Evolutionary conservation across 1,140 invertebrate species (phyloP).

Genomic region (Bradynema listronoti): DNA sequence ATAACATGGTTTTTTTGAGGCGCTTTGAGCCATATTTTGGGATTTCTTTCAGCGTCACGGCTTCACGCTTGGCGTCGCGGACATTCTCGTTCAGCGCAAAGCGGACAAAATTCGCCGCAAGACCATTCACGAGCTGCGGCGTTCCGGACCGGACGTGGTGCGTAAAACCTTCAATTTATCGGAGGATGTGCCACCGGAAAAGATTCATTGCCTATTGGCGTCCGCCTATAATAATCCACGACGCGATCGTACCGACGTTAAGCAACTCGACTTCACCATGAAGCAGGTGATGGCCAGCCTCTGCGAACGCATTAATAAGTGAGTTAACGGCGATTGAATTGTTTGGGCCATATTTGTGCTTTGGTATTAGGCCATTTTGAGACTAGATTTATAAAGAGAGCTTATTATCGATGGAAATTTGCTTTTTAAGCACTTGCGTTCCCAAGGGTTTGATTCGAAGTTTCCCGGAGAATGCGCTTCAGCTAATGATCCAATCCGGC

Average conservation of each 20-base stretch:
- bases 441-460: slow-evolving; percentile 71
- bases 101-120: slow-evolving; percentile 70
- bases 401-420: too few relatives aligned
- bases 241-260: slow-evolving; percentile 70
- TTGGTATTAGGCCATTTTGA: too few relatives aligned
- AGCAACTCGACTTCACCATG: slow-evolving; percentile 75
- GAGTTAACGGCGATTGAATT: slow-evolving; percentile 30
- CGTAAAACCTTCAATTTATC: slow-evolving; percentile 69
- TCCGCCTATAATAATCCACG: slow-evolving; percentile 62
- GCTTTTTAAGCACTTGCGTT: slow-evolving; percentile 66
- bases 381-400: too few relatives aligned
- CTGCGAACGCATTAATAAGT: slow-evolving; percentile 83
- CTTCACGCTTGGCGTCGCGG: slow-evolving; percentile 87
- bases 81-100: slow-evolving; percentile 73
- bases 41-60: slow-evolving; percentile 63
- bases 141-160: slow-evolving; percentile 66
- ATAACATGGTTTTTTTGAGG: too few relatives aligned
- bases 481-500: slow-evolving; percentile 93
- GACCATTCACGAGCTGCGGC: slow-evolving; percentile 67
- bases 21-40: too few relatives aligned
- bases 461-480: slow-evolving; percentile 90
- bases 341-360: too few relatives aligned
- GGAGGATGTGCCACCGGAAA: slow-evolving; percentile 61
- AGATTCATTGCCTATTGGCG: slow-evolving; percentile 61
- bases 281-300: slow-evolving; percentile 73